Conservation (phyloP, 2,113 vertebrate genomes). For the Danionella cerebrum region DNA sequence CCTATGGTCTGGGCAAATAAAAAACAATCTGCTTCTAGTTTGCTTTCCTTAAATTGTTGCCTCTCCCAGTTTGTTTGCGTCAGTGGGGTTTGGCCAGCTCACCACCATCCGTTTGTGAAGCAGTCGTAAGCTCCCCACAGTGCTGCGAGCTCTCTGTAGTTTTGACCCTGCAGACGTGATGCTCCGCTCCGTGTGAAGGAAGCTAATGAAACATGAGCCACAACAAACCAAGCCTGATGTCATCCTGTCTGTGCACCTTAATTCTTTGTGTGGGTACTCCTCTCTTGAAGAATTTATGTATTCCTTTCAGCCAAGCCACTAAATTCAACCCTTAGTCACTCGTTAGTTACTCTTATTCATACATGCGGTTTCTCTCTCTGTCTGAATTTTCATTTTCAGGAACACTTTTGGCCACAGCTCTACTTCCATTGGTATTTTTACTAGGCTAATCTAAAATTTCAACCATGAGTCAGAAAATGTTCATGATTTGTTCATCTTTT, state of each 20-base stretch:
- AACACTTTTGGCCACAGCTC: no score
- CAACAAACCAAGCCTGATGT: conserved; percentile 43
- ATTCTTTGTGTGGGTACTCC: no score
- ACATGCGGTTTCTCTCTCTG: no score
- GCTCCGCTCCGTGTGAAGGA: conserved; percentile 17
- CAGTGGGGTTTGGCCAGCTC: conserved; percentile 33
- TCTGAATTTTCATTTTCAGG: no score
- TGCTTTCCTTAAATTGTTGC: conserved; percentile 37
- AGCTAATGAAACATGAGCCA: conserved; percentile 32
- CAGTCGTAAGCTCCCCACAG: conserved; percentile 30
- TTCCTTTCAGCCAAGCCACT: no score
- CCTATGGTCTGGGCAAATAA: conserved; percentile 31
- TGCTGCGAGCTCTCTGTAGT: conserved; percentile 31
- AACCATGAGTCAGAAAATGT: no score
- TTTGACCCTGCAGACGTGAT: conserved; percentile 20
- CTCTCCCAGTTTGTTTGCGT: conserved; percentile 32
- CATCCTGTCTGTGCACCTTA: conserved; percentile 31
- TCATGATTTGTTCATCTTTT: no score
- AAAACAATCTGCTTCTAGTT: conserved; percentile 25
- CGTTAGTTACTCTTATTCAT: no score
- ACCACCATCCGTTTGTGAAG: conserved; percentile 17
- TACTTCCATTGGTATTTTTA: no score
- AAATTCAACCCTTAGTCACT: no score
- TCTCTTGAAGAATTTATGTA: no score
- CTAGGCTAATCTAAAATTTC: no score